These are phyloP conservation scores for Drosophila ogumai DNA, from an alignment of 1,140 invertebrate species.

Conservation along the genomic window DNA sequence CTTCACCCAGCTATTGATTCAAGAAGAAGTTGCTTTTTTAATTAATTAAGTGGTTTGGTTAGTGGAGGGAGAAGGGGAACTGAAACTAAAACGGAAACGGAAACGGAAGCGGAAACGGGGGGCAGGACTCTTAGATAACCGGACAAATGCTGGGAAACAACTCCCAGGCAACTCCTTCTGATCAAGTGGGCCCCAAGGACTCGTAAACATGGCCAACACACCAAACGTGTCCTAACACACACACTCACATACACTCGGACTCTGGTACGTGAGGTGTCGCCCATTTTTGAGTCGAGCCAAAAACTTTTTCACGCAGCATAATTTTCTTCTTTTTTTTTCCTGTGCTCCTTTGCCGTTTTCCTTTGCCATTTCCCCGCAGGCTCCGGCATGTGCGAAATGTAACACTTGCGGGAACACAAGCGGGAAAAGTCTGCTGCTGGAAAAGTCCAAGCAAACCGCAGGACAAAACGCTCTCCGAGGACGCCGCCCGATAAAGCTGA, in stretches of 20 bases:
- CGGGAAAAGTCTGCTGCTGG: constrained; percentile 23
- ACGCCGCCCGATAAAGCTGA: constrained; percentile 45
- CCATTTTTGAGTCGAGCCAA: constrained; percentile 64
- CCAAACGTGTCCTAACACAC: constrained; percentile 48
- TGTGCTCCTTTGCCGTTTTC: neutral
- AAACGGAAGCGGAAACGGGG: neutral
- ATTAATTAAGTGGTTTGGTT: constrained; percentile 56
- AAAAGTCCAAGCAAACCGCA: constrained; percentile 36
- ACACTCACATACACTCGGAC: constrained; percentile 17
- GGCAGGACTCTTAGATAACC: constrained; percentile 27
- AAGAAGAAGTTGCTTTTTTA: constrained; percentile 52
- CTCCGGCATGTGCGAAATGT: constrained; percentile 48
- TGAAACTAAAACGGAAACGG: constrained; percentile 6
- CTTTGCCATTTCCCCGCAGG: constrained; percentile 23
- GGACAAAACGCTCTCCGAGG: constrained; percentile 53
- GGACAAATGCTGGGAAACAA: constrained; percentile 59
- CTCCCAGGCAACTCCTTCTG: constrained; percentile 78
- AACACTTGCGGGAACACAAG: constrained; percentile 27
- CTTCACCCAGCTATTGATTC: constrained; percentile 52
- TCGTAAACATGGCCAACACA: constrained; percentile 75
- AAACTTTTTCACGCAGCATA: constrained; percentile 61
- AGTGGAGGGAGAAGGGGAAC: neutral
- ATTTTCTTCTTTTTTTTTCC: constrained; percentile 35
- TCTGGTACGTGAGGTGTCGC: constrained; percentile 67
- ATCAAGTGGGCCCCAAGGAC: constrained; percentile 79